Evolutionary conservation across 2,888 invertebrate genomes (phyloP), one percentile per base, ranked within the genome.

Genomic region (Epinotia bilunana): DNA sequence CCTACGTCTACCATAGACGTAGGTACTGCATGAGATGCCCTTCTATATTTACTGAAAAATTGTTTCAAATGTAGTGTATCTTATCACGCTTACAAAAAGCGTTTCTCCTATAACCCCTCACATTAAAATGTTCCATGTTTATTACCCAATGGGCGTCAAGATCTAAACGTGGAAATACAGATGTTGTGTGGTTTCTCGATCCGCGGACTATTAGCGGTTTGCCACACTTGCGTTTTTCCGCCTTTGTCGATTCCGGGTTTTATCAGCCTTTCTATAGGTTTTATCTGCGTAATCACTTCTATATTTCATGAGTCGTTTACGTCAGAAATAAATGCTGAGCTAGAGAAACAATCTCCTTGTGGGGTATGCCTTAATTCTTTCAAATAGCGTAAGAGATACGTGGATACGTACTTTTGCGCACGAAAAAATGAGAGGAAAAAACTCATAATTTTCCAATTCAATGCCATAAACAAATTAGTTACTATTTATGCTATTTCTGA

Each of bases 181-280:
- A 60, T n/a, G 64, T 43, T 28, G 11, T 60, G 71, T 23, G 60
- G 53, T 75, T 67, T 67, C 65, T 71, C 46, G 61, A 46, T 60
- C 46, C 61, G 43, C 49, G 70, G 64, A 28, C 61, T 69, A 69
- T 69, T 74, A 74, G 74, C 28, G 68, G 67, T 75, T 57, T 61
- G 68, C 70, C 65, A 57, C 65, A 75, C 62, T 72, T 67, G 61
- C 62, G 71, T 72, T 72, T 74, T 75, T 72, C 71, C 72, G 75
- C 61, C 9, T 75, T 72, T 57, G 61, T 55, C 28, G 53, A 67
- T 70, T 75, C 71, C 62, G 43, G 58, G 28, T 62, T 75, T 65
- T 72, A 53, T 74, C 61, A 67, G 71, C 71, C 43, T 62, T 67
- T 67, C 68, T 63, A 58, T 62, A 20, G 16, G 43, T 70, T 57